Percentiles rank a stretch among this genome's conserved stretches.
Conservation (phyloP, 2,888 invertebrate genomes). For the Nineta flava region DNA sequence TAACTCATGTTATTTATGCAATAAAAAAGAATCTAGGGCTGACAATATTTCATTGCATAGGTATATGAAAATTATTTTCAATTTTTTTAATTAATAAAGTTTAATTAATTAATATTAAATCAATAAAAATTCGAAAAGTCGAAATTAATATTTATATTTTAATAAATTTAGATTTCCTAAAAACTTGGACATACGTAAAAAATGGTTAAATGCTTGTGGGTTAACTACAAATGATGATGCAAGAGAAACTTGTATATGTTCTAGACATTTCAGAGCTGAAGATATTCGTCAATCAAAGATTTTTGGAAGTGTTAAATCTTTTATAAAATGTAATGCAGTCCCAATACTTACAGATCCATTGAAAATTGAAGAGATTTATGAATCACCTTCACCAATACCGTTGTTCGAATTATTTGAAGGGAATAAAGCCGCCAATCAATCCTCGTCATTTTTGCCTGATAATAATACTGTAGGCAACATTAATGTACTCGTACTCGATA, state of each 20-base stretch:
- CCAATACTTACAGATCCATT: not conserved
- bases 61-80: not conserved
- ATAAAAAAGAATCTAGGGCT: not conserved
- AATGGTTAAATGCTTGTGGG: not conserved
- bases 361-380: not conserved
- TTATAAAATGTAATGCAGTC: not conserved
- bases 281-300: not conserved
- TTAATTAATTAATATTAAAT: too few relatives aligned
- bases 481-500: too few relatives aligned
- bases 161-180: not conserved
- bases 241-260: not conserved
- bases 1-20: too few relatives aligned
- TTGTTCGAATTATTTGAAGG: not conserved
- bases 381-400: not conserved
- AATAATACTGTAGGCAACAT: too few relatives aligned
- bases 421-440: not conserved
- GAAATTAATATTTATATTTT: not conserved
- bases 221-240: not conserved
- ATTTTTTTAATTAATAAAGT: not conserved
- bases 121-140: too few relatives aligned
- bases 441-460: not conserved
- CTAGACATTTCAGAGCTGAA: not conserved
- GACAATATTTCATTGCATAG: not conserved
- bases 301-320: not conserved
- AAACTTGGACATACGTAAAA: not conserved